Conservation (phyloP, 2,113 vertebrate genomes). For the Mellivora capensis region DNA sequence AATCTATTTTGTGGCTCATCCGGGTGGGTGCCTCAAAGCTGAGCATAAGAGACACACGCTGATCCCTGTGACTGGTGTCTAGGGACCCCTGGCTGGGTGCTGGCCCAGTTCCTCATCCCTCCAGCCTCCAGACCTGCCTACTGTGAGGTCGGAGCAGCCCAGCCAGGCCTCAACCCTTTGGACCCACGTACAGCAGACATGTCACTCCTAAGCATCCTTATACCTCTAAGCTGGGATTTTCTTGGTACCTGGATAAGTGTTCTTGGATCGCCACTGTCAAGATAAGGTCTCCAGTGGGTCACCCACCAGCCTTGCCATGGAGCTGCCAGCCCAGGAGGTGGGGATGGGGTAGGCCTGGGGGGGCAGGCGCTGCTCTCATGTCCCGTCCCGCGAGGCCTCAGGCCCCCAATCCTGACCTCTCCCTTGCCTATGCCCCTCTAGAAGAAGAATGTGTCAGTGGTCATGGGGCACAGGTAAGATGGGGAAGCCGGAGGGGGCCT, state of each 20-base stretch:
- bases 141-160: not conserved
- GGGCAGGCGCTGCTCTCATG: not conserved
- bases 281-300: not conserved
- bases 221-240: not conserved
- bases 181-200: rapidly evolving
- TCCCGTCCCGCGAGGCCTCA: too few species aligned
- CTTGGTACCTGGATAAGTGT: not conserved
- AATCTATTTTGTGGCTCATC: not conserved
- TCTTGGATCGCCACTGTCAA: not conserved
- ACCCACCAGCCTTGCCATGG: not conserved
- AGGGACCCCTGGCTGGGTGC: not conserved
- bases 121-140: too few species aligned
- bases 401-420: not conserved
- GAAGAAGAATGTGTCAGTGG: not conserved
- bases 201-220: not conserved
- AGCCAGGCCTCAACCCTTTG: not conserved
- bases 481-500: not conserved
- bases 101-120: rapidly evolving
- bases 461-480: not conserved
- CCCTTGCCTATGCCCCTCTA: not conserved
- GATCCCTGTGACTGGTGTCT: not conserved
- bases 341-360: not conserved
- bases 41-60: not conserved
- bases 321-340: not conserved
- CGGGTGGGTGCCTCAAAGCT: not conserved